Percentiles rank a stretch among this genome's conserved stretches.
phyloP scores from a whole-genome alignment of 2,888 invertebrate genomes.

The Perizoma affinitatum region DNA sequence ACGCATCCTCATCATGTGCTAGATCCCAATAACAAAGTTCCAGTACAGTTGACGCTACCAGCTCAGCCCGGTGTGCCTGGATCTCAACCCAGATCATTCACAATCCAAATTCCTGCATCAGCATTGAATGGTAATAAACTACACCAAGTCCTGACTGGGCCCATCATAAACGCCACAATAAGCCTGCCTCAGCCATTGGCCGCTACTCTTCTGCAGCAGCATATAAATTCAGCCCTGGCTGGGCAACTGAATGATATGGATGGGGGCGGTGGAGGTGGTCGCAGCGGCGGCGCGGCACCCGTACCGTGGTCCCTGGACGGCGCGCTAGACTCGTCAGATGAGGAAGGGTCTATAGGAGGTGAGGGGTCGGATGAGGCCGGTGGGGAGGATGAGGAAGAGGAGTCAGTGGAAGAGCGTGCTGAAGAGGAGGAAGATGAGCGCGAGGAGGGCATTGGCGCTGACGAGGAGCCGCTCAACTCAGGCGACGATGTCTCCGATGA shows the following conservation, averaged over 20 bases:
- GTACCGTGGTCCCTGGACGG: constrained; percentile 85
- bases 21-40: constrained; percentile 77
- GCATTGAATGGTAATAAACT: constrained; percentile 89
- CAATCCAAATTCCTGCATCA: constrained; percentile 95
- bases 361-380: constrained; percentile 87
- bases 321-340: constrained; percentile 88
- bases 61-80: constrained; percentile 89
- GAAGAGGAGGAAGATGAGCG: constrained; percentile 88
- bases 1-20: constrained; percentile 72
- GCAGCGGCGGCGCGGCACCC: constrained; percentile 57
- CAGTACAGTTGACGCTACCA: constrained; percentile 90
- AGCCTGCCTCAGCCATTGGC: constrained; percentile 92
- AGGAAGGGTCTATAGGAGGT: constrained; percentile 87
- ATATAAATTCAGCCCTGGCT: constrained; percentile 91
- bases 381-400: constrained; percentile 90
- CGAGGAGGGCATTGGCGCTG: constrained; percentile 86
- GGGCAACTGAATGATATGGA: constrained; percentile 78
- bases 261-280: constrained; percentile 77
- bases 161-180: constrained; percentile 95
- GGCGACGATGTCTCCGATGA: constrained; percentile 99
- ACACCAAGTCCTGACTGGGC: constrained; percentile 91
- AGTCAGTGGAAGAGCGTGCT: constrained; percentile 87
- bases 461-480: constrained; percentile 96
- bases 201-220: constrained; percentile 93
- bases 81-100: constrained; percentile 89